Conservation (phyloP, 2,113 vertebrate genomes). For the Calonectris borealis region DNA sequence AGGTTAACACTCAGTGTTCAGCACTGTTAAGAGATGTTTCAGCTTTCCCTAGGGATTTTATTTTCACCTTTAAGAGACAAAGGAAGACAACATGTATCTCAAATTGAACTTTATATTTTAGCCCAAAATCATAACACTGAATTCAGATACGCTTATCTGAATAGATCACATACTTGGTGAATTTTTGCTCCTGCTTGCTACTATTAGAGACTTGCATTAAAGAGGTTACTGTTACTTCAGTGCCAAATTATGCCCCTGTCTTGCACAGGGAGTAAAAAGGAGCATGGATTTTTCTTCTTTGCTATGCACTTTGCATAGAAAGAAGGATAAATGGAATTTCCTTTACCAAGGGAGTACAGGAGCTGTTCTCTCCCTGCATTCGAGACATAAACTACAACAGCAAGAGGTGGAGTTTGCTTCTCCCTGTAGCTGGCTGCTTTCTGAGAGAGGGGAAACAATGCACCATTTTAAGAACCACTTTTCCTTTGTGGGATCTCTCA, state of each 20-base stretch:
- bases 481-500: background rate
- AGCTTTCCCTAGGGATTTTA: background rate
- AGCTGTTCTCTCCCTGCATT: background rate
- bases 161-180: background rate
- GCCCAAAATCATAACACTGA: background rate
- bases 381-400: fast-evolving
- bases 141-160: background rate
- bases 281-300: background rate
- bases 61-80: background rate
- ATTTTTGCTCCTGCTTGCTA: background rate
- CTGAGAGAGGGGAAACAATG: background rate
- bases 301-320: background rate
- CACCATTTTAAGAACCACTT: background rate
- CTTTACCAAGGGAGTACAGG: background rate
- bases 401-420: background rate
- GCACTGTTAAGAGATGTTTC: background rate
- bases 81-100: background rate
- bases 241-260: background rate
- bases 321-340: background rate
- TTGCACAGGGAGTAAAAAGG: background rate
- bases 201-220: background rate
- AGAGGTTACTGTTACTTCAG: background rate
- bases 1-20: background rate
- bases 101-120: background rate
- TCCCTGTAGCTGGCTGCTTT: background rate